These are phyloP conservation scores for Aphis gossypii DNA, from an alignment of 1,140 invertebrate species.

Conservation along the genomic window DNA sequence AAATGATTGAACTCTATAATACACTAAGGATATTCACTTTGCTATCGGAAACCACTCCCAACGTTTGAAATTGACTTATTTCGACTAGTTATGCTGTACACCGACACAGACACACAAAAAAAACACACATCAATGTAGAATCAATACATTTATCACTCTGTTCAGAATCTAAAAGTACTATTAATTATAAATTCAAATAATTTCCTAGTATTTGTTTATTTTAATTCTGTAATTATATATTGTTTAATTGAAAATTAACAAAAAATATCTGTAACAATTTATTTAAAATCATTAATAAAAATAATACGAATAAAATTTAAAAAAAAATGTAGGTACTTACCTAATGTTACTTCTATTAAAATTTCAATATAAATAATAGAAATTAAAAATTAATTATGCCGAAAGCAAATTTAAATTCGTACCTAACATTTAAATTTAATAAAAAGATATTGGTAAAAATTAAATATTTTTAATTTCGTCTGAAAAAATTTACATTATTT, in stretches of 20 bases:
- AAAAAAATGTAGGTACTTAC: background rate
- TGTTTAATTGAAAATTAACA: background rate
- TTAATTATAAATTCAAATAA: background rate
- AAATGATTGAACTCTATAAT: no score
- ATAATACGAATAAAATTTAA: background rate
- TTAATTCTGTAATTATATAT: background rate
- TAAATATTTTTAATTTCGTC: background rate
- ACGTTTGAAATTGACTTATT: no score
- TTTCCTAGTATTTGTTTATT: background rate
- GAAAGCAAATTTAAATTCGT: background rate
- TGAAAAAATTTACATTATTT: background rate
- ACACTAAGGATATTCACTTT: no score
- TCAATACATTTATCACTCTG: no score
- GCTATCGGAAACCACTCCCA: no score
- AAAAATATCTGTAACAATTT: background rate
- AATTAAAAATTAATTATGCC: background rate
- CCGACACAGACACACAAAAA: no score
- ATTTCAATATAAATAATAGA: background rate
- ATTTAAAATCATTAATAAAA: background rate
- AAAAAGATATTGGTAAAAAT: background rate
- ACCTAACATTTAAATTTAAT: no score
- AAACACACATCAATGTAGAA: background rate
- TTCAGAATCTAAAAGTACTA: background rate
- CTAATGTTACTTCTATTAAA: background rate
- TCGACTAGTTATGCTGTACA: no score